A percentile compares a stretch with the other conserved stretches of the same genome.
phyloP scores from a whole-genome alignment of 2,888 invertebrate genomes.

The Amaurobius ferox region DNA sequence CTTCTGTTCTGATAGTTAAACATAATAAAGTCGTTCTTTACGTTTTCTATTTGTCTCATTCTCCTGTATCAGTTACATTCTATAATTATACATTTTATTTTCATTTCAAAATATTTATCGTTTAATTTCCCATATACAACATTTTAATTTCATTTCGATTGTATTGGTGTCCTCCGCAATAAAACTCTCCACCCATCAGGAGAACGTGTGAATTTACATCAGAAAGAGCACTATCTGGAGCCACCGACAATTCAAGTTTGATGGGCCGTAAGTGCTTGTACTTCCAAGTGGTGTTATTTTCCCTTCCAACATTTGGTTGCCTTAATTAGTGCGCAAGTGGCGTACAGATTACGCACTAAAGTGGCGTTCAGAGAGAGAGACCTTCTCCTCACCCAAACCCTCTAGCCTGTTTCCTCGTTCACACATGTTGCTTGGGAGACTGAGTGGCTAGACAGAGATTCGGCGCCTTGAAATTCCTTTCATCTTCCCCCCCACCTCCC shows the following conservation, averaged over 20 bases:
- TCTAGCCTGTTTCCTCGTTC: not conserved
- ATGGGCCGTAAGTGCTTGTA: not conserved
- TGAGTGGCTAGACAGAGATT: constrained; percentile 26
- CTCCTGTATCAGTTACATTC: no score
- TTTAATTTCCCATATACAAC: no score
- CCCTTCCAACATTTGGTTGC: not conserved
- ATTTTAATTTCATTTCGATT: not conserved
- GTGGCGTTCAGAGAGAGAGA: not conserved
- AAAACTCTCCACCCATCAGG: not conserved
- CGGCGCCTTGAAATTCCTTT: constrained; percentile 40
- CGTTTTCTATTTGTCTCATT: no score
- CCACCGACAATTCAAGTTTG: not conserved
- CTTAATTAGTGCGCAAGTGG: constrained; percentile 26
- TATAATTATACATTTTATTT: no score
- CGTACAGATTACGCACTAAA: constrained; percentile 12
- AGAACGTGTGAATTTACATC: not conserved
- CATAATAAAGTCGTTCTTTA: no score
- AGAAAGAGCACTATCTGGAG: not conserved
- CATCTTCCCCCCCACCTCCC: constrained; percentile 22
- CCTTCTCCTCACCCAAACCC: not conserved
- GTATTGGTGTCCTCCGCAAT: not conserved
- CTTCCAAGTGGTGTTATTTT: not conserved
- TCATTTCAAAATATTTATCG: no score
- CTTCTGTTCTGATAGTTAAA: no score
- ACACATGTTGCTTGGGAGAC: constrained; percentile 50